Base-by-base conservation (phyloP, 2,797 vertebrate species). In the Otolemur crassicaudatus region DNA sequence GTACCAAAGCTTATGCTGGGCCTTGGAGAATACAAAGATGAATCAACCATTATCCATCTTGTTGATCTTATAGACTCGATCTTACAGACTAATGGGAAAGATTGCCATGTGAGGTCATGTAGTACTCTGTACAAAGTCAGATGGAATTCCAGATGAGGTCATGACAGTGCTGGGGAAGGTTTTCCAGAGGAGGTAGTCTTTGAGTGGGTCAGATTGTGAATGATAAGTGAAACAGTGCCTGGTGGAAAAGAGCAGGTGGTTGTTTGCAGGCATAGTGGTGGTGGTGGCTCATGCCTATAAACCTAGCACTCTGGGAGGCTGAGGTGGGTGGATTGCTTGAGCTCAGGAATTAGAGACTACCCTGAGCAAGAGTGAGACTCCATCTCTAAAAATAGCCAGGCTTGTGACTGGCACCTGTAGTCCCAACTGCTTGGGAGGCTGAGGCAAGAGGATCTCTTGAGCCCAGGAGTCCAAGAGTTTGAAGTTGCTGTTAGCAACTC, bases 161-260 rank as follows among this genome's bases (percentile, higher is more conserved):
- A 43, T 67, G 81, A 85, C 61, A 53, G 19, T 92, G 31, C 37
- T 94, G 65, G 13, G 37, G 34, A 70, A 61, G 4, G 34, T 63
- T 94, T 95, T 95, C 43, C 53, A 73, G 77, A 94, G 29, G n/a
- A 84, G 58, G 46, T 69, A 49, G 37, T 53, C 43, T 85, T 72
- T 72, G 61, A 58, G 43, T 75, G 49, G 43, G 7, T 89, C 34
- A n/a, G 46, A 63, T 87, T 84, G 25, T 75, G 53, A 92, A 49
- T 56, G 72, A 37, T 70, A 49, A 61, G 4, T 12, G 11, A 83
- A 70, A 65, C 12, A 49, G 17, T 61, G 11, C 43, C 65, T 65
- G 60, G 63, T 60, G 46, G 77, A 58, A 43, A 89, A 34, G 67
- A 43, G 22, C 40, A 49, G 17, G 17, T 49, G 46, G 46, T 49